Evolutionary conservation across 53 echinoderm and acorn worm genomes (phyloP), one percentile per base, ranked within the genome.

Genomic region (Temnopleurus reevesii): DNA sequence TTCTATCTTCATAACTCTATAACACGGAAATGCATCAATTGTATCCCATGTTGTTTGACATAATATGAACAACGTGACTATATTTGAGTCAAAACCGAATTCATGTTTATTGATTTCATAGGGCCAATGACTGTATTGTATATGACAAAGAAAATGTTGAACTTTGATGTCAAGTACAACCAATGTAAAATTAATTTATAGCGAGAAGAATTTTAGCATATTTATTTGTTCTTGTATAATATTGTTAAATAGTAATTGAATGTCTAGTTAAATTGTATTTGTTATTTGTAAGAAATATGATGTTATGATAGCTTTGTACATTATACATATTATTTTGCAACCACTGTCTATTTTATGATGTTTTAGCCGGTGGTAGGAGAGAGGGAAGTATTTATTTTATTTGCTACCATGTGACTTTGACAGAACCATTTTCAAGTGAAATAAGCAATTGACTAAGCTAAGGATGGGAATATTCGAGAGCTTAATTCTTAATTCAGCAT

Each of bases 191-290:
- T 87, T 66, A 87, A 87, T 87, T 66, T 87, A 87, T 87, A 87
- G 88, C 18, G 35, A 71, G 88, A 87, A 30, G 34, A 55, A 66
- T 38, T 47, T 87, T 87, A 87, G 49, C 30, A 51, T 87, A 87
- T 87, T 87, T 87, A 87, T 87, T 87, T 87, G 61, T 87, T 87
- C 53, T 51, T 87, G 65, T 66, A 87, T 47, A 31, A 87, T 66
- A 87, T 66, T 87, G 88, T 87, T 47, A 87, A 66, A 55, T 87
- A 66, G 17, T 86, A 60, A 86, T 86, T 86, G 21, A 41, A 86
- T 86, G 61, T 86, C 26, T 17, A 38, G 63, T 86, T 25, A 21
- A 86, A 58, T 10, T 61, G 59, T 60, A 58, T 60, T 54, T 83
- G 23, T 38, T 56, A 33, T 83, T 49, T 30, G 12, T 80, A 31